These are phyloP conservation scores for Gadopsis bispinosus DNA, from an alignment of 2,797 vertebrate genomes.

Conservation along the genomic window DNA sequence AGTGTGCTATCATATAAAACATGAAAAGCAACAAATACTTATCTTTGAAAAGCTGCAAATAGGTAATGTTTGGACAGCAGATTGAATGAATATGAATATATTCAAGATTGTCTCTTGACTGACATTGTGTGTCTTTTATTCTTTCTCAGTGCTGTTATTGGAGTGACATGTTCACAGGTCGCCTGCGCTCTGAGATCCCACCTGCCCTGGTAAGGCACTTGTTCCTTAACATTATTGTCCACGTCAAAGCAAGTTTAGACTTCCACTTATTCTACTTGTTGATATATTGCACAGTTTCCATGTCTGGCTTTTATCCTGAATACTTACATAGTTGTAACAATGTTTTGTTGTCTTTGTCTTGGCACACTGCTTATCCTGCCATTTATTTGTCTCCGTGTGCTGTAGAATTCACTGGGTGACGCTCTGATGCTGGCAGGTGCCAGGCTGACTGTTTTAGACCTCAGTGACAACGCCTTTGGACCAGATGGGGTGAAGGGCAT, in stretches of 20 bases:
- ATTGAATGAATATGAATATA: neutral
- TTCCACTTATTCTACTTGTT: neutral
- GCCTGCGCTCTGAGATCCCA: constrained; percentile 95
- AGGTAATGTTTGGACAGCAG: neutral
- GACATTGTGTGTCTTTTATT: constrained; percentile 9
- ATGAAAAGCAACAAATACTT: neutral
- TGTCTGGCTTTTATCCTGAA: neutral
- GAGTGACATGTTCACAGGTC: constrained; percentile 99
- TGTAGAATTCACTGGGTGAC: constrained; percentile 91
- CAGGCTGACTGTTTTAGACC: constrained; percentile 92
- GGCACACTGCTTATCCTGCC: neutral
- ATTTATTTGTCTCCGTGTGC: constrained; percentile 27
- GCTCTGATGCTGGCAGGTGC: constrained; percentile 92
- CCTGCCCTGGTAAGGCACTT: constrained; percentile 89
- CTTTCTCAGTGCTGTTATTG: constrained; percentile 92
- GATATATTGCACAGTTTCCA: neutral
- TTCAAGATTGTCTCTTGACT: neutral
- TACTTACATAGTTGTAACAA: neutral
- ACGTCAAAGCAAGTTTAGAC: neutral
- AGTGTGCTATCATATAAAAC: neutral
- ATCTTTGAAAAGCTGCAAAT: neutral
- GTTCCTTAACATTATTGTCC: neutral
- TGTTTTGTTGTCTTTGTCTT: neutral
- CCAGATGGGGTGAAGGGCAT: constrained; percentile 96
- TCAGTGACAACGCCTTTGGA: constrained; percentile 98